Evolutionary conservation across 2,797 vertebrate genomes (phyloP).

Genomic region (Acipenser oxyrinchus): DNA sequence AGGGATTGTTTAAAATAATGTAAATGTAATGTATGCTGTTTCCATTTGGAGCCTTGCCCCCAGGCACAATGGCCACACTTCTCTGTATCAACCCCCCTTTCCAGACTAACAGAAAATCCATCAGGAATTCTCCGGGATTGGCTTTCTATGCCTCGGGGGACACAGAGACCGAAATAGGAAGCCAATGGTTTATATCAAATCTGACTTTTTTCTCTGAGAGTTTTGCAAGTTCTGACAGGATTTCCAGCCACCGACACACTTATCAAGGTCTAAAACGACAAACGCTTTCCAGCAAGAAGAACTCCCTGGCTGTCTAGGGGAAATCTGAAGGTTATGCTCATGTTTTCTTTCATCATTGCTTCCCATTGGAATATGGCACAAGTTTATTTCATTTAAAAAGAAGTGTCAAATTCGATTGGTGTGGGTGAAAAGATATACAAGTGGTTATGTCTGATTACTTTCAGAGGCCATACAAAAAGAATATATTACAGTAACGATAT

Average conservation of each 20-base stretch:
- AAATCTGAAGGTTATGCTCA: too few relatives aligned
- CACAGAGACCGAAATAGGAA: not conserved
- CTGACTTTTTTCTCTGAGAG: not conserved
- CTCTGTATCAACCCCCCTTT: not conserved
- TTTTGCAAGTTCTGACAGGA: not conserved
- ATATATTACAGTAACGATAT: too few relatives aligned
- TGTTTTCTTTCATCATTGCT: too few relatives aligned
- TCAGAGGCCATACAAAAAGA: too few relatives aligned
- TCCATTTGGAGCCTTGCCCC: not conserved
- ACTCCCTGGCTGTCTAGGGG: too few relatives aligned
- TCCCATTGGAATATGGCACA: too few relatives aligned
- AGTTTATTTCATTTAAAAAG: too few relatives aligned
- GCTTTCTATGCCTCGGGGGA: not conserved
- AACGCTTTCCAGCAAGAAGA: too few relatives aligned
- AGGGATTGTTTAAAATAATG: conserved; percentile 13
- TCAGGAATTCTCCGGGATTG: not conserved
- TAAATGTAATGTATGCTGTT: conserved; percentile 8
- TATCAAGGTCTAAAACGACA: not conserved
- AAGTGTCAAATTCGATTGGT: too few relatives aligned
- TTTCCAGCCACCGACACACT: not conserved
- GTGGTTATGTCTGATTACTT: too few relatives aligned
- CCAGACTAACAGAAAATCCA: not conserved
- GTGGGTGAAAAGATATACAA: too few relatives aligned
- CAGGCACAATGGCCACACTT: not conserved
- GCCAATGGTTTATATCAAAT: not conserved